Percentiles rank a stretch among this genome's conserved stretches.
phyloP scores from a whole-genome alignment of 2,797 vertebrate species.

The Catharus ustulatus region DNA sequence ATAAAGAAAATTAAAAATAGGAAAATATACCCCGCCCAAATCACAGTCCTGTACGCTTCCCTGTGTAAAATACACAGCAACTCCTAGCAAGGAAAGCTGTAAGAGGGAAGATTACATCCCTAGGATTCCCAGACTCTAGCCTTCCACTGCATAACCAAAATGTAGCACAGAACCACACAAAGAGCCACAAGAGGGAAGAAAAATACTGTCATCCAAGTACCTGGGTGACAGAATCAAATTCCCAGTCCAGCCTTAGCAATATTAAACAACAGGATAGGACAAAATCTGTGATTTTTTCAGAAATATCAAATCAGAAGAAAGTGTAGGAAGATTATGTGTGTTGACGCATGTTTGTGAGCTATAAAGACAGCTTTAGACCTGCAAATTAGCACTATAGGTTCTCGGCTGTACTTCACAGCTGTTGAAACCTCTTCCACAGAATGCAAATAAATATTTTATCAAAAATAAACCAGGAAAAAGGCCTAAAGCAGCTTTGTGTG shows the following conservation, averaged over 20 bases:
- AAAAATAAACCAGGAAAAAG: background rate
- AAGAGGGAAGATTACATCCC: background rate
- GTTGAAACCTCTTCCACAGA: conserved; percentile 16
- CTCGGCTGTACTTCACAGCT: background rate
- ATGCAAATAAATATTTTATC: conserved; percentile 25
- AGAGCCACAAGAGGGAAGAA: background rate
- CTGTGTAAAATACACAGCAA: background rate
- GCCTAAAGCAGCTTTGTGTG: background rate
- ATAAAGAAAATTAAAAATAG: fast-evolving
- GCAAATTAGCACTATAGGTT: background rate
- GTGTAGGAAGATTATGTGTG: background rate
- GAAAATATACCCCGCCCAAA: background rate
- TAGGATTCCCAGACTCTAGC: background rate
- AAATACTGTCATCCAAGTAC: background rate
- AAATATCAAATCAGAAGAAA: background rate
- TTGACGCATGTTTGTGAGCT: fast-evolving
- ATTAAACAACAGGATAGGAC: background rate
- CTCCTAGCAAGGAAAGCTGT: background rate
- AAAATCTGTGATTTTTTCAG: background rate
- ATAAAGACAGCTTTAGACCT: background rate
- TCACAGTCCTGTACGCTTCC: background rate
- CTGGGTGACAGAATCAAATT: background rate
- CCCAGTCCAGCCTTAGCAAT: background rate
- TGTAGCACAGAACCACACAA: background rate
- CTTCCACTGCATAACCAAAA: background rate